Conservation (phyloP, 2,113 vertebrate species). For the Elephas maximus region DNA sequence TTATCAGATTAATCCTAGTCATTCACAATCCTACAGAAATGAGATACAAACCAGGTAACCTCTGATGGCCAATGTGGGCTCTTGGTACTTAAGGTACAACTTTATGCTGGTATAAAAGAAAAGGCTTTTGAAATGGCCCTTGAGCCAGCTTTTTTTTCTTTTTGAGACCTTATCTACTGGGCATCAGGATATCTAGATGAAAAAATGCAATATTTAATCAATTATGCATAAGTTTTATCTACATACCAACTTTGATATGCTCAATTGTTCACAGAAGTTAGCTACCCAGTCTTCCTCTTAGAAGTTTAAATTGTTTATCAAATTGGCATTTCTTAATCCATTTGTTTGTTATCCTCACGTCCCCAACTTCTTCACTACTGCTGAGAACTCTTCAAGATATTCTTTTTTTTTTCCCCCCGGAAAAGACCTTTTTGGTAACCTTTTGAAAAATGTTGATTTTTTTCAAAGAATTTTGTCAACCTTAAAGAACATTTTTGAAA, state of each 20-base stretch:
- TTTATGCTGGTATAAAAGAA: background rate
- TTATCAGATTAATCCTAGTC: background rate
- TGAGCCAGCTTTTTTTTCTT: background rate
- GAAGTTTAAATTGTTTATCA: background rate
- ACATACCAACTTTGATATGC: conserved; percentile 16
- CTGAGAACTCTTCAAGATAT: conserved; percentile 44
- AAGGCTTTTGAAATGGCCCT: conserved; percentile 23
- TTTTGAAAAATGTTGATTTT: conserved; percentile 66
- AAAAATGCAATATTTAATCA: conserved; percentile 15
- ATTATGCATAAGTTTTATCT: conserved; percentile 33
- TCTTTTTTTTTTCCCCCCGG: background rate
- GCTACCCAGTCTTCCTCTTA: background rate
- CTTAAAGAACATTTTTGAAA: conserved; percentile 66
- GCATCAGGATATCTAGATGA: background rate
- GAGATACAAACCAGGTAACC: background rate
- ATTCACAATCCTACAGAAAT: background rate
- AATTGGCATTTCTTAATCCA: background rate
- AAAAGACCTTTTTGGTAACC: conserved; percentile 65
- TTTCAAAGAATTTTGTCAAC: conserved; percentile 58
- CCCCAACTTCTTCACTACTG: background rate
- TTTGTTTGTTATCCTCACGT: background rate
- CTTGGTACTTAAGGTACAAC: background rate
- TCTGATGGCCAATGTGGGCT: background rate
- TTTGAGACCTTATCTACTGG: background rate
- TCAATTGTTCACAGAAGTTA: conserved; percentile 43